Percentiles rank a stretch among this genome's conserved stretches.
Conservation (phyloP, 1,140 invertebrate species). For the Saccostrea cuccullata region DNA sequence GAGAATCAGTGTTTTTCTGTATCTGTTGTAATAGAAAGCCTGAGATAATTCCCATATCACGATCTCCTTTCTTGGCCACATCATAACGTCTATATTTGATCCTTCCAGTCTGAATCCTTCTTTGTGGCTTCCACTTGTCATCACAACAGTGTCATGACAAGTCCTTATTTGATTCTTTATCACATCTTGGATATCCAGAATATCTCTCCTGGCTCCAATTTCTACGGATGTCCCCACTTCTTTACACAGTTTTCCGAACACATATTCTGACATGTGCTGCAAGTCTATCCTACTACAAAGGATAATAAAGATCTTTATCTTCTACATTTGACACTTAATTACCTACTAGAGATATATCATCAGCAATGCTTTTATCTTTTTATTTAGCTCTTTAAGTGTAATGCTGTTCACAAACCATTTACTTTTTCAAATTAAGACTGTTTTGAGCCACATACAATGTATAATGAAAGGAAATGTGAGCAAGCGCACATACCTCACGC, state of each 20-base stretch:
- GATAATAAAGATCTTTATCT: background rate
- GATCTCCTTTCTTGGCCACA: background rate
- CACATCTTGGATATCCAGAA: background rate
- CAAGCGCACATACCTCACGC: too few relatives aligned
- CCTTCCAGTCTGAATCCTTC: background rate
- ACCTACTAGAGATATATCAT: too few relatives aligned
- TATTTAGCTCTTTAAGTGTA: too few relatives aligned
- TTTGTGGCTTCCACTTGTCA: background rate
- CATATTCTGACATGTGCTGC: background rate
- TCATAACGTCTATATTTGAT: background rate
- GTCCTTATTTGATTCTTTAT: background rate
- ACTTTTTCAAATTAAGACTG: too few relatives aligned
- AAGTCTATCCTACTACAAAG: background rate
- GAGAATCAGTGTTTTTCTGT: background rate
- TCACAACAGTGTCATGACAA: background rate
- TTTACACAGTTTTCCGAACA: background rate
- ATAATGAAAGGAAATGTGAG: too few relatives aligned
- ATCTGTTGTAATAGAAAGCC: background rate
- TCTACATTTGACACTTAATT: too few relatives aligned
- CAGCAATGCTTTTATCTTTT: too few relatives aligned
- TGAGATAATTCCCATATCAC: background rate
- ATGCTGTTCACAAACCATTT: too few relatives aligned
- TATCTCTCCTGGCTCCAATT: background rate
- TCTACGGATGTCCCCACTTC: background rate
- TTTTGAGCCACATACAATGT: too few relatives aligned